Conservation (phyloP, 2,888 invertebrate genomes). For the Branchinecta sandiegonensis region DNA sequence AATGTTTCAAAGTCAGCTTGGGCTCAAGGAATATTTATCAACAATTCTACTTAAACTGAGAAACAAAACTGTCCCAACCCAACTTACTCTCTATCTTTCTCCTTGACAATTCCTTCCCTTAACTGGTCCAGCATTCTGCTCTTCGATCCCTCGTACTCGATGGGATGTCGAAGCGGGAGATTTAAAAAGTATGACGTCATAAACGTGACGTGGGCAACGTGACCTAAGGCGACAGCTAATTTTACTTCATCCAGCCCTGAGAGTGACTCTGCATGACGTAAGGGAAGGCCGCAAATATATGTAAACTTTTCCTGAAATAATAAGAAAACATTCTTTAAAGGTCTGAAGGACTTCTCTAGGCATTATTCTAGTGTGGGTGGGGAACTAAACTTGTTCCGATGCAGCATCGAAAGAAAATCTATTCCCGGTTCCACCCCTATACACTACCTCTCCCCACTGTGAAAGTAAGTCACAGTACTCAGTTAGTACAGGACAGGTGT, state of each 20-base stretch:
- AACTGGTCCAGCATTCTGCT: conserved; percentile 66
- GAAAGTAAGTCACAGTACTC: no score
- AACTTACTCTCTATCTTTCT: conserved; percentile 34
- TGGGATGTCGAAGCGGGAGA: conserved; percentile 68
- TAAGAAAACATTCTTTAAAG: no score
- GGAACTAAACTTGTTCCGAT: no score
- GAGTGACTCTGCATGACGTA: conserved; percentile 53
- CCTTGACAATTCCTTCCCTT: conserved; percentile 49
- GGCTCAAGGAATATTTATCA: no score
- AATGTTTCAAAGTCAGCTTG: background rate
- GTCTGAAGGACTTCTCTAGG: no score
- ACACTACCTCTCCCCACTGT: no score
- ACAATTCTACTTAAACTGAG: background rate
- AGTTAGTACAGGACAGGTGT: no score
- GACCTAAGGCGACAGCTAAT: conserved; percentile 72
- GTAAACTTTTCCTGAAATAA: conserved; percentile 11
- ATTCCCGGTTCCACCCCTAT: no score
- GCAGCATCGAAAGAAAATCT: no score
- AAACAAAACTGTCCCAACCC: background rate
- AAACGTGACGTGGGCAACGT: conserved; percentile 64
- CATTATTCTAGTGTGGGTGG: no score
- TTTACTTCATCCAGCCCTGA: conserved; percentile 49
- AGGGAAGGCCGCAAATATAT: conserved; percentile 47
- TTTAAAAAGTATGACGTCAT: conserved; percentile 68
- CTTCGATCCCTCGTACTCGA: conserved; percentile 63